These are phyloP conservation scores for Ophion costatus DNA, from an alignment of 2,888 invertebrate genomes.

Conservation along the genomic window DNA sequence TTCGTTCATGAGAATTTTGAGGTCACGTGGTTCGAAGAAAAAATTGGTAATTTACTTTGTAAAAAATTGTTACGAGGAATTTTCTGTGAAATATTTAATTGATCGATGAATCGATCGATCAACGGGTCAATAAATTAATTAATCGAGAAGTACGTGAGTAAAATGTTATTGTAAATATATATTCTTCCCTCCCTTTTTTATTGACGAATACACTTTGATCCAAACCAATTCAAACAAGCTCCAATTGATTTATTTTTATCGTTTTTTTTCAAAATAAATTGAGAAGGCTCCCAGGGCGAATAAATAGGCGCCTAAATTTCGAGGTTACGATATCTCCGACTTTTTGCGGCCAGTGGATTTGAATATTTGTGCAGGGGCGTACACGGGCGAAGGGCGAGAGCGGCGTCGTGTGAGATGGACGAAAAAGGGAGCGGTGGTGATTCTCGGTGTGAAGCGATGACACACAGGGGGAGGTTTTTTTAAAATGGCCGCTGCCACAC, in stretches of 20 bases:
- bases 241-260: not conserved
- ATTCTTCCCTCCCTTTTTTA: no score
- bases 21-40: not conserved
- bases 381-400: constrained; percentile 49
- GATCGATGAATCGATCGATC: not conserved
- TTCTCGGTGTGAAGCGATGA: constrained; percentile 42
- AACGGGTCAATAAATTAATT: not conserved
- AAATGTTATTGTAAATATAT: not conserved
- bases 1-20: not conserved
- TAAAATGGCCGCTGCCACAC: constrained; percentile 80
- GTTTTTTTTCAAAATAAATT: not conserved
- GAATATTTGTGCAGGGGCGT: constrained; percentile 57
- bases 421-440: constrained; percentile 46
- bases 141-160: not conserved
- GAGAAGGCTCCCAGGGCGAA: not conserved
- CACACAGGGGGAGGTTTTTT: constrained; percentile 62
- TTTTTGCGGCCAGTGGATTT: constrained; percentile 61
- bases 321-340: not conserved
- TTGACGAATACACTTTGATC: no score
- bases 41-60: not conserved
- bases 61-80: not conserved
- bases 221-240: not conserved
- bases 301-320: not conserved
- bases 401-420: constrained; percentile 35
- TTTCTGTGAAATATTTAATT: not conserved